A percentile compares a stretch with the other conserved stretches of the same genome.
phyloP scores from a whole-genome alignment of 64 coral and sea anemone genomes.

The Stichodactyla helianthus region DNA sequence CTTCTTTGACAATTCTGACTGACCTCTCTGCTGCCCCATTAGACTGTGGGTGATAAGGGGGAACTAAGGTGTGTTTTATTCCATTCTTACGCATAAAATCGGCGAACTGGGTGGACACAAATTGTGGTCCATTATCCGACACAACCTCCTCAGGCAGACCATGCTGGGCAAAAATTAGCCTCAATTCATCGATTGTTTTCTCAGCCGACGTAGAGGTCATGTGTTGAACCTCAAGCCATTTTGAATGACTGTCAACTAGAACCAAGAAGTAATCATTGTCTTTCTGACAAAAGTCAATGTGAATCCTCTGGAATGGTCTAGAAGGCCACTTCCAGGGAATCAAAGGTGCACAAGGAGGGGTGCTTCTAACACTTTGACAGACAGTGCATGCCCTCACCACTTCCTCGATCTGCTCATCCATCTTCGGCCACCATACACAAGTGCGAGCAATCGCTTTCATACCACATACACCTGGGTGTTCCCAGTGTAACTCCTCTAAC shows the following conservation, averaged over 20 bases:
- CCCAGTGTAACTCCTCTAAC: slow-evolving; percentile 21
- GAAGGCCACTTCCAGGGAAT: slow-evolving; percentile 7
- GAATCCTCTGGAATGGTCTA: not conserved
- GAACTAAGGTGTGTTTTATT: too few species aligned
- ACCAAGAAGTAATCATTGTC: not conserved
- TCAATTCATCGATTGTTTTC: not conserved
- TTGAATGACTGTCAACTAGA: slow-evolving; percentile 27
- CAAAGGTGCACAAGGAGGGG: not conserved
- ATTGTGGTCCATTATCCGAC: too few species aligned
- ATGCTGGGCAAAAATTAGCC: not conserved
- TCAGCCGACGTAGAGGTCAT: slow-evolving; percentile 32
- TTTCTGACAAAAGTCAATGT: slow-evolving; percentile 14
- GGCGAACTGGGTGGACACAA: too few species aligned
- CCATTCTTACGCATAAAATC: too few species aligned
- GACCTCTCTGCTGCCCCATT: too few species aligned
- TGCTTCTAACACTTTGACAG: not conserved
- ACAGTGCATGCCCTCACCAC: not conserved
- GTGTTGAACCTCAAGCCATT: slow-evolving; percentile 23
- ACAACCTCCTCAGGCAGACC: too few species aligned
- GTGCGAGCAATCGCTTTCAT: slow-evolving; percentile 39
- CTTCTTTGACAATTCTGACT: too few species aligned
- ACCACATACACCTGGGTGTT: slow-evolving; percentile 3
- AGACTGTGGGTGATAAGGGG: too few species aligned
- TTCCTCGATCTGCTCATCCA: slow-evolving; percentile 18
- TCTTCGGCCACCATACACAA: slow-evolving; percentile 30